phyloP scores from a whole-genome alignment of 2,888 invertebrate genomes.

The Lithophane semibrunnea region DNA sequence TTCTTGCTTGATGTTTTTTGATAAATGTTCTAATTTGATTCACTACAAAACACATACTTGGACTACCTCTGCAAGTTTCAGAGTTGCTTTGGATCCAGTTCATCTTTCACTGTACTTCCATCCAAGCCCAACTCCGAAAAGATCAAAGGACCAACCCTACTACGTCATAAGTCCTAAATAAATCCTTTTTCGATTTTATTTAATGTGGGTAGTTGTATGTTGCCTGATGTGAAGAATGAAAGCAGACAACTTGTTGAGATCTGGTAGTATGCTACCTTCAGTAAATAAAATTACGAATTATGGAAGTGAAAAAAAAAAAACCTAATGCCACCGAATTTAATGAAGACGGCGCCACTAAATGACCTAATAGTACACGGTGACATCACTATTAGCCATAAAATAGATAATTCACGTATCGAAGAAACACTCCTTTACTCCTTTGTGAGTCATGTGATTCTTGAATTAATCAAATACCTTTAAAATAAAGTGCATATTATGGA shows the following conservation, averaged over 20 bases:
- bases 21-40: background rate
- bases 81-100: background rate
- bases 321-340: constrained; percentile 43
- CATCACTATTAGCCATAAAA: constrained; percentile 57
- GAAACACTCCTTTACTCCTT: constrained; percentile 37
- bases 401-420: constrained; percentile 56
- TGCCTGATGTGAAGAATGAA: too few species aligned
- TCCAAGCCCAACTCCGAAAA: background rate
- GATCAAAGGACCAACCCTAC: too few species aligned
- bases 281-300: background rate
- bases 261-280: background rate
- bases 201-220: background rate
- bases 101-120: background rate
- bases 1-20: background rate
- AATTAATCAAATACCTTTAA: constrained; percentile 23
- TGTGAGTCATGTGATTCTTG: constrained; percentile 55
- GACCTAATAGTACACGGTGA: constrained; percentile 49
- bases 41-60: background rate
- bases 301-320: background rate
- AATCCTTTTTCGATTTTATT: background rate
- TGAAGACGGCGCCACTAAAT: constrained; percentile 56
- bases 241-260: too few species aligned
- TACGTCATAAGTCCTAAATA: background rate
- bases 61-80: background rate
- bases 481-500: background rate